Base-by-base conservation (phyloP, 2,888 invertebrate genomes). In the Crossocerus cetratus region DNA sequence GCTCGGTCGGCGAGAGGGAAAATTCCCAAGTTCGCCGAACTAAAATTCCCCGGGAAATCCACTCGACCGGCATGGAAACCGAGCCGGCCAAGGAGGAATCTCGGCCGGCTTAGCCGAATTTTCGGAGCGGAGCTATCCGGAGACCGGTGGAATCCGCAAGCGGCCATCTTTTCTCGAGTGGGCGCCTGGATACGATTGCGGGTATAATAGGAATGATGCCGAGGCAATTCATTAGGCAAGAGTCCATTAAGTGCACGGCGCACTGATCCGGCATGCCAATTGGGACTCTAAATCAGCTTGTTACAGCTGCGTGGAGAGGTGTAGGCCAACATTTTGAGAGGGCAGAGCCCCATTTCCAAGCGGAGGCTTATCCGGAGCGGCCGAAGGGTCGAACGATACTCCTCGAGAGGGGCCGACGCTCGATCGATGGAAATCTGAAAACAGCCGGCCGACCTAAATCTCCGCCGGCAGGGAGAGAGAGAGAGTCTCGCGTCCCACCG, bases 361-460 rank as follows among this genome's bases (percentile, higher is more conserved):
- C 49, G 49, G 49, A 49, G 49, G 49, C 49, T 49, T 13, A 49
- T 49, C 49, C 49, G 49, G 49, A 16, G 2, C 14, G 49, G 49
- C 32, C 32, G 32, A 16, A 49, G 5, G 49, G 14, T 14, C n/a
- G 49, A 4, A 11, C 49, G 44, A 57, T 72, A 70, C 62, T 58
- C 44, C 54, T 63, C 23, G 4, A n/a, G 53, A 63, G 65, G 59
- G 23, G 62, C 53, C 45, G 32, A 54, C 11, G 57, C 4, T 13
- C 57, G 54, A 11, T 66, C 60, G 72, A 72, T 69, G 18, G 32
- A 61, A 54, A 65, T 61, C 57, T 43, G 65, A 44, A 61, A 72
- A 72, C 61, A 61, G 43, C 18, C 65, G 59, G 44, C 16, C 44
- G 70, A 63, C 66, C 63, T 66, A 71, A 73, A 73, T 70, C 65